These are phyloP conservation scores for Ips nitidus DNA, from an alignment of 1,140 invertebrate species.

Conservation along the genomic window DNA sequence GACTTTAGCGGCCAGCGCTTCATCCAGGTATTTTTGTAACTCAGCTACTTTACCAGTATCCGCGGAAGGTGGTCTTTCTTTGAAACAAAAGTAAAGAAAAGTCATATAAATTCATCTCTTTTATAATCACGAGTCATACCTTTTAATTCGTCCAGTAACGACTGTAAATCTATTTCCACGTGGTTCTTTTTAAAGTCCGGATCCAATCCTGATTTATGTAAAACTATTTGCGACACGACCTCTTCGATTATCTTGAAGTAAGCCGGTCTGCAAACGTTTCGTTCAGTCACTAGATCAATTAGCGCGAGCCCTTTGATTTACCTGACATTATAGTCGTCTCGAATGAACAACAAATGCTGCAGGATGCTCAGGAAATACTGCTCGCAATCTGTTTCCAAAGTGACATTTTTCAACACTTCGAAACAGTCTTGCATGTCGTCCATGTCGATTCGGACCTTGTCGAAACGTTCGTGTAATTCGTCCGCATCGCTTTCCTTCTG, in stretches of 20 bases:
- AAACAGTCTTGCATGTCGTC: conserved; percentile 93
- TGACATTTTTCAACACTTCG: conserved; percentile 85
- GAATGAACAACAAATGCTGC: conserved; percentile 91
- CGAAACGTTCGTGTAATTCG: conserved; percentile 89
- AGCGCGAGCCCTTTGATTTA: background rate
- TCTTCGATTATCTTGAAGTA: conserved; percentile 98
- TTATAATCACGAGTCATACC: too few species aligned
- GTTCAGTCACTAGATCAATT: too few species aligned
- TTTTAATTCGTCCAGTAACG: conserved; percentile 83
- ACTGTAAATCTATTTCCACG: conserved; percentile 93
- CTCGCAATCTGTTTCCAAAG: conserved; percentile 85
- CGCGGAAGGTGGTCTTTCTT: conserved; percentile 63
- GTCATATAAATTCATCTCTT: too few species aligned
- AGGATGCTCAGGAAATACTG: conserved; percentile 92
- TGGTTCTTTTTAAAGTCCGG: conserved; percentile 85
- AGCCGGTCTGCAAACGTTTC: conserved; percentile 70
- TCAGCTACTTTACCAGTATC: conserved; percentile 74
- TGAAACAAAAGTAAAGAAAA: too few species aligned
- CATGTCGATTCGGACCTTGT: conserved; percentile 88
- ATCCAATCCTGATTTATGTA: conserved; percentile 92
- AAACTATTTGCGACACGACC: conserved; percentile 94
- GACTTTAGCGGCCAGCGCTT: conserved; percentile 84
- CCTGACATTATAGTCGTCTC: conserved; percentile 77
- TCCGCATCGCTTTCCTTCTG: conserved; percentile 92
- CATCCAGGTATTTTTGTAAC: conserved; percentile 81